A percentile compares a stretch with the other conserved stretches of the same genome.
Conservation (phyloP, 92 coral and sea anemone species). For the Phenganax stokvisi region DNA sequence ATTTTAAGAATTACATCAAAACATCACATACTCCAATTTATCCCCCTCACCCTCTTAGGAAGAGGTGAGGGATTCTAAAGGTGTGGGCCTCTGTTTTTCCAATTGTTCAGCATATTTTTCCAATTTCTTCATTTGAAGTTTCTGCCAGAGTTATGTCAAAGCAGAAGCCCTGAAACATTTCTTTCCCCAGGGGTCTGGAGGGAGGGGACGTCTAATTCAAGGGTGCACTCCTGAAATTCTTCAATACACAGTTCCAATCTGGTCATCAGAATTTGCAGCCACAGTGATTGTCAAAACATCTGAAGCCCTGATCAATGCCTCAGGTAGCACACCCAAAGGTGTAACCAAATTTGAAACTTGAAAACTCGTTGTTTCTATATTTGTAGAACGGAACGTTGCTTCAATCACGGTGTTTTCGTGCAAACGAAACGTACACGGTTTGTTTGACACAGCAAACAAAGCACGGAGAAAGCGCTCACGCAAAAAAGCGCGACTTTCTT, state of each 20-base stretch:
- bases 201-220: neutral
- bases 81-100: neutral
- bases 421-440: conserved; percentile 62
- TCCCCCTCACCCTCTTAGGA: neutral
- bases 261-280: conserved; percentile 34
- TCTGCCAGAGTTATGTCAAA: no score
- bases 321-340: conserved; percentile 81
- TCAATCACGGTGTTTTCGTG: conserved; percentile 69
- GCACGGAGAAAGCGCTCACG: conserved; percentile 73
- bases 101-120: no score
- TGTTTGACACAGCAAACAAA: conserved; percentile 58
- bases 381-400: conserved; percentile 81
- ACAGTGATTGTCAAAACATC: conserved; percentile 79
- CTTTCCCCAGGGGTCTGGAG: no score
- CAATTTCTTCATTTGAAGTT: no score
- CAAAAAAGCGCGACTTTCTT: conserved; percentile 53
- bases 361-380: conserved; percentile 69
- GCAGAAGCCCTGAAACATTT: no score
- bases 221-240: neutral
- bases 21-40: neutral
- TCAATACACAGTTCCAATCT: neutral
- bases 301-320: conserved; percentile 71
- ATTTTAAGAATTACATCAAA: neutral
- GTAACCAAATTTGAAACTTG: conserved; percentile 81
- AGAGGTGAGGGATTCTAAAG: neutral